phyloP scores from a whole-genome alignment of 2,888 invertebrate genomes.

The Metallyticus violacea region DNA sequence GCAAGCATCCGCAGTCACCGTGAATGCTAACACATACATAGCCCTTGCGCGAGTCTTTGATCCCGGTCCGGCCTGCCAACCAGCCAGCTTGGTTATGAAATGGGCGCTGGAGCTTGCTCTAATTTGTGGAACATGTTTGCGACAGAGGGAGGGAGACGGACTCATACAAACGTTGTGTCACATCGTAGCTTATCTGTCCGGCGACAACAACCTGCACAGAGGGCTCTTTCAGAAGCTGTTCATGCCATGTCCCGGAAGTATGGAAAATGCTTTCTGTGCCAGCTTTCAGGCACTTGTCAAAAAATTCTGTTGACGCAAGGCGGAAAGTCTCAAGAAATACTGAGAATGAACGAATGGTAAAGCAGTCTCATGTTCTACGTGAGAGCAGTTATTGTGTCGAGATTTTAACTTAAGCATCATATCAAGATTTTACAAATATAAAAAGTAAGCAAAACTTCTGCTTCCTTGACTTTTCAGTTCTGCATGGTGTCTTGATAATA shows the following conservation, averaged over 20 bases:
- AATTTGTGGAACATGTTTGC: constrained; percentile 7
- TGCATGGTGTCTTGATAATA: no score
- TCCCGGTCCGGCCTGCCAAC: background rate
- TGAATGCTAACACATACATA: constrained; percentile 11
- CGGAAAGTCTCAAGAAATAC: background rate
- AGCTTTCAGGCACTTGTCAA: background rate
- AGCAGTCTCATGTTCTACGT: no score
- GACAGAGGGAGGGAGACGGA: background rate
- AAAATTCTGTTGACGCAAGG: background rate
- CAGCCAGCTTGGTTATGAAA: background rate
- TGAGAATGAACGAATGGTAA: no score
- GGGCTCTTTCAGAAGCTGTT: background rate
- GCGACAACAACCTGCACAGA: background rate
- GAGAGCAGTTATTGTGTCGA: no score
- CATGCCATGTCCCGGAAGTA: background rate
- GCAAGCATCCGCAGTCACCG: constrained; percentile 9
- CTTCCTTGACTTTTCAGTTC: no score
- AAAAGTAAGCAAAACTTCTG: no score
- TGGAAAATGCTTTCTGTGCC: background rate
- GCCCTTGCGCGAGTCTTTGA: background rate
- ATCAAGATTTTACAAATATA: no score
- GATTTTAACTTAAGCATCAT: no score
- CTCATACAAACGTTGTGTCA: background rate
- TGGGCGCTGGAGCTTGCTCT: constrained; percentile 21
- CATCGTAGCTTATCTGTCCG: background rate